Conservation (phyloP, 2,113 vertebrate genomes). For the Emberiza fucata region DNA sequence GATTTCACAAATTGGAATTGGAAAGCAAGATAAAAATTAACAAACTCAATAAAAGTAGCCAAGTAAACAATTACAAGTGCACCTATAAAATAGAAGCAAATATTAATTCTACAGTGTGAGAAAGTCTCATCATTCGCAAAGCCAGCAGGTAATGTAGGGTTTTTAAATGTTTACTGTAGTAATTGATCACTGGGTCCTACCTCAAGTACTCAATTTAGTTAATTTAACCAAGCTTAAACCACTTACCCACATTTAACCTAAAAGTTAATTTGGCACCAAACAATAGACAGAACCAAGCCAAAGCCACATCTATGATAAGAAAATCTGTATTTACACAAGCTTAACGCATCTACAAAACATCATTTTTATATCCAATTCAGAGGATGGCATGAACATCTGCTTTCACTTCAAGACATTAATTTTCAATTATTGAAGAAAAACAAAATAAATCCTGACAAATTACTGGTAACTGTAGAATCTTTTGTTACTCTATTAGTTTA, state of each 20-base stretch:
- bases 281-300: constrained; percentile 31
- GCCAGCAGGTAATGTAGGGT: background rate
- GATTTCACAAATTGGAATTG: background rate
- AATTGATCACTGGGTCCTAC: background rate
- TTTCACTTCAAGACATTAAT: constrained; percentile 86
- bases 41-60: background rate
- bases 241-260: background rate
- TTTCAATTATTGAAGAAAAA: constrained; percentile 86
- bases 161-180: background rate
- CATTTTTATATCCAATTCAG: constrained; percentile 75
- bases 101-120: background rate
- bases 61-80: background rate
- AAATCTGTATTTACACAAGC: constrained; percentile 40
- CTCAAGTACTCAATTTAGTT: background rate
- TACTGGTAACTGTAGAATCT: constrained; percentile 74
- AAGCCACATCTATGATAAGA: constrained; percentile 21
- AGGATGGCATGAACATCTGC: constrained; percentile 81
- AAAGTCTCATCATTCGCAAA: background rate
- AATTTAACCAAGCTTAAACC: constrained; percentile 11
- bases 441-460: constrained; percentile 84
- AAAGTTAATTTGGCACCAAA: constrained; percentile 29
- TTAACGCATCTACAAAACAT: constrained; percentile 67
- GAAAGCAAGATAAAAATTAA: background rate
- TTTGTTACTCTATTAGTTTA: constrained; percentile 72
- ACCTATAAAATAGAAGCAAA: background rate